phyloP scores from a whole-genome alignment of 2,113 vertebrate species.

The Procapra przewalskii region DNA sequence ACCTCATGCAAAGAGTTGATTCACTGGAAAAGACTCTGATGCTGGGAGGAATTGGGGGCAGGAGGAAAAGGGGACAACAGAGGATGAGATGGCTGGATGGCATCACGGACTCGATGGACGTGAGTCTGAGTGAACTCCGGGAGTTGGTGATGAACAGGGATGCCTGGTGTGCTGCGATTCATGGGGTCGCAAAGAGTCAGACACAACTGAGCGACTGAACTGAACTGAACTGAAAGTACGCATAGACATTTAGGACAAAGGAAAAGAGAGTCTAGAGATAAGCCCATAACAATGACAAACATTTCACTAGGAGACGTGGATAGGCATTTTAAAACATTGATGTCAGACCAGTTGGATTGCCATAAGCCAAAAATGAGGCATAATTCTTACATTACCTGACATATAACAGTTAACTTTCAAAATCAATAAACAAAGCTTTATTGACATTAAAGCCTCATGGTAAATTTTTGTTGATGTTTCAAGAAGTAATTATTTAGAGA shows the following conservation, averaged over 20 bases:
- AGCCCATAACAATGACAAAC: background rate
- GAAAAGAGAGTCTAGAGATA: background rate
- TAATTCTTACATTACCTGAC: background rate
- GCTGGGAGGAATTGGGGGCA: no score
- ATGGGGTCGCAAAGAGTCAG: no score
- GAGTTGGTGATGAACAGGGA: no score
- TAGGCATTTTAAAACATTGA: background rate
- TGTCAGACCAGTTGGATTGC: background rate
- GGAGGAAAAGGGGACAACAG: no score
- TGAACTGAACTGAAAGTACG: background rate
- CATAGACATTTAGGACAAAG: background rate
- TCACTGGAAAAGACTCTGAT: no score
- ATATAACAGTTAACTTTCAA: background rate
- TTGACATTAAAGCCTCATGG: background rate
- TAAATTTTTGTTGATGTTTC: background rate
- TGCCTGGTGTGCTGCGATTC: no score
- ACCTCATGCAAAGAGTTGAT: no score
- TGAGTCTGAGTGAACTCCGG: no score
- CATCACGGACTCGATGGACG: no score
- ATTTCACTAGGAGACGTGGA: background rate
- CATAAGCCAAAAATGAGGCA: background rate
- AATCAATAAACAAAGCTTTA: background rate
- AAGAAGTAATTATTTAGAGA: constrained; percentile 30
- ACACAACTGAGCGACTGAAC: no score
- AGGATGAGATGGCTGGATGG: no score